These are phyloP conservation scores for Branchellion lobata DNA, from an alignment of 2,888 invertebrate genomes.

Conservation along the genomic window DNA sequence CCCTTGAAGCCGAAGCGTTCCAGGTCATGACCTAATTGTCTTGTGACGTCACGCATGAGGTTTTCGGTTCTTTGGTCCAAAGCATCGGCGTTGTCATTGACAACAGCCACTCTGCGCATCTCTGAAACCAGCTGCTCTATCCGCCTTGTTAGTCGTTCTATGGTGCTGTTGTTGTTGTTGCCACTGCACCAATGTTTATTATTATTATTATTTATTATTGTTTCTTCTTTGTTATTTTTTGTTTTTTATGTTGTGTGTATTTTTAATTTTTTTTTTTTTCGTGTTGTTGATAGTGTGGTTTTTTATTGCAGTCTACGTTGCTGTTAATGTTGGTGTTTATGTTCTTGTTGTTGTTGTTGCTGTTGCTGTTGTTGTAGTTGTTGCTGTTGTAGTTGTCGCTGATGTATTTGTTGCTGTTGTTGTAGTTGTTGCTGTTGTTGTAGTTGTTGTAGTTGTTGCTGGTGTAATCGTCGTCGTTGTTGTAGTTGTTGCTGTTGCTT, in stretches of 20 bases:
- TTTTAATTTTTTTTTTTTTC: not conserved
- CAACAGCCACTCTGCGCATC: conserved; percentile 43
- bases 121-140: conserved; percentile 8
- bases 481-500: too few species aligned
- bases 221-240: not conserved
- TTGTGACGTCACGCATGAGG: conserved; percentile 45
- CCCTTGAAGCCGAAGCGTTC: conserved; percentile 42
- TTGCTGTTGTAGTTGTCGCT: not conserved
- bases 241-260: too few species aligned
- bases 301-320: too few species aligned
- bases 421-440: not conserved
- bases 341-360: not conserved
- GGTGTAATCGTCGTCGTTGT: too few species aligned
- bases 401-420: not conserved
- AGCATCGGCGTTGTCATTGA: conserved; percentile 27
- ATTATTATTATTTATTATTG: not conserved
- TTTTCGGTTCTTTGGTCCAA: conserved; percentile 46
- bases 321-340: too few species aligned
- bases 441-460: too few species aligned
- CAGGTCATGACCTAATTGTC: conserved; percentile 46
- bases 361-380: not conserved
- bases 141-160: not conserved
- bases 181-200: not conserved
- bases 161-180: not conserved
- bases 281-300: not conserved